phyloP scores from a whole-genome alignment of 2,888 invertebrate genomes.

The Odontothrips loti region DNA sequence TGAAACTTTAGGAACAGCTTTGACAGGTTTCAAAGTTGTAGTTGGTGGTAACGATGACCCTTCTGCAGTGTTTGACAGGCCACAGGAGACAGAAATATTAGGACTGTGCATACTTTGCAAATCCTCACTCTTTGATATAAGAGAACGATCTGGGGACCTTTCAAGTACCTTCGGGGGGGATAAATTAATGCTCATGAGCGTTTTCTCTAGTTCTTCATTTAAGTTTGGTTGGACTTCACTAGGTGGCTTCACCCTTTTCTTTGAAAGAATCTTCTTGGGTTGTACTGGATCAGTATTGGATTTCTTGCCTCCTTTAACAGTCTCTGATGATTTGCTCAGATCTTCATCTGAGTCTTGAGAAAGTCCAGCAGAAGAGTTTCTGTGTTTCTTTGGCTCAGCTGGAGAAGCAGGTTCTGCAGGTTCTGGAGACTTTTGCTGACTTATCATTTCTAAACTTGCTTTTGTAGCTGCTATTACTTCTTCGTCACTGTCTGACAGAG shows the following conservation, averaged over 20 bases:
- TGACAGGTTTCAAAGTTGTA: too few relatives aligned
- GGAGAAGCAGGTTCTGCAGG: neutral
- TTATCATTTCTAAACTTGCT: conserved; percentile 1
- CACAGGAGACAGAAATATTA: too few relatives aligned
- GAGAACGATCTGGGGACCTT: neutral
- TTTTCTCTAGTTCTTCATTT: conserved; percentile 4
- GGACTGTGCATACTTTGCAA: too few relatives aligned
- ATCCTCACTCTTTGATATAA: too few relatives aligned
- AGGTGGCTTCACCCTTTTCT: neutral
- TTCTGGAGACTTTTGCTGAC: neutral
- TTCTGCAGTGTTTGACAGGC: neutral
- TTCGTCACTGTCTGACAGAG: neutral
- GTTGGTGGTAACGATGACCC: too few relatives aligned
- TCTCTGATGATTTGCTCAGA: neutral
- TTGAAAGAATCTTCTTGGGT: neutral
- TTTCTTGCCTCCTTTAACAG: neutral
- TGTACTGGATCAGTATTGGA: neutral
- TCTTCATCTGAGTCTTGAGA: neutral
- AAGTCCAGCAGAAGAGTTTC: neutral
- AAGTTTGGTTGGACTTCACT: conserved; percentile 4
- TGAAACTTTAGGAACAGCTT: too few relatives aligned
- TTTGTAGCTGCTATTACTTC: neutral
- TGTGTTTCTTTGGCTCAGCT: neutral
- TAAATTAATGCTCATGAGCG: neutral
- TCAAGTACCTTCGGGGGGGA: neutral